Base-by-base conservation (phyloP, 2,888 invertebrate species). In the Nomada lathburiana region DNA sequence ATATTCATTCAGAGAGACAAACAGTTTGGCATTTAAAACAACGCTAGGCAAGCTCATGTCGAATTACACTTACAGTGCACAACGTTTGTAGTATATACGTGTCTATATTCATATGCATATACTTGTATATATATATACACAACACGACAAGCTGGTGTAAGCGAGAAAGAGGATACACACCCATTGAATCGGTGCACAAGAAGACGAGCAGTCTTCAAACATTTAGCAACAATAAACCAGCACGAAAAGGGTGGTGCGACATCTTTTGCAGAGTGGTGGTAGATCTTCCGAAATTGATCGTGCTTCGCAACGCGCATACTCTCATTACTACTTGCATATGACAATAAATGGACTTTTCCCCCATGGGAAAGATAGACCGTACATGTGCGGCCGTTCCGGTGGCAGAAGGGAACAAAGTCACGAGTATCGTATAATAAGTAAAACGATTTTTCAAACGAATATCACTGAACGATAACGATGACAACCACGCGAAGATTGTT, bases 211-310 rank as follows among this genome's bases (percentile, higher is more conserved):
- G 71, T 13, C 36, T 47, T 11, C 13, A 80, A 79, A 76, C 77
- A 84, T 86, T 88, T 80, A 71, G 69, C 73, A 82, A 86, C 84
- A 88, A 87, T 87, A 86, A 88, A 87, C 74, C 64, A 65, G 18
- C 73, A 57, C 59, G 77, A 23, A 29, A 75, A 67, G 81, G 82
- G 82, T 64, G 78, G 81, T 42, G 88, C 89, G 87, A 88, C 88
- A 88, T 88, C 89, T 87, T 88, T 84, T 84, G 84, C 85, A 84
- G 71, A 73, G 80, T 83, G 70, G 50, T 69, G 70, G 83, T 83
- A 74, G 85, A 85, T 88, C 89, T 87, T 85, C 85, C 88, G 87
- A 88, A 88, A 88, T 88, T 88, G 89, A 88, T 88, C 88, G 87
- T 77, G 78, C 85, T 73, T 82, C 87, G 89, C 87, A 84, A 83